Base-by-base conservation (phyloP, 2,888 invertebrate species). In the Caenorhabditis panamensis region DNA sequence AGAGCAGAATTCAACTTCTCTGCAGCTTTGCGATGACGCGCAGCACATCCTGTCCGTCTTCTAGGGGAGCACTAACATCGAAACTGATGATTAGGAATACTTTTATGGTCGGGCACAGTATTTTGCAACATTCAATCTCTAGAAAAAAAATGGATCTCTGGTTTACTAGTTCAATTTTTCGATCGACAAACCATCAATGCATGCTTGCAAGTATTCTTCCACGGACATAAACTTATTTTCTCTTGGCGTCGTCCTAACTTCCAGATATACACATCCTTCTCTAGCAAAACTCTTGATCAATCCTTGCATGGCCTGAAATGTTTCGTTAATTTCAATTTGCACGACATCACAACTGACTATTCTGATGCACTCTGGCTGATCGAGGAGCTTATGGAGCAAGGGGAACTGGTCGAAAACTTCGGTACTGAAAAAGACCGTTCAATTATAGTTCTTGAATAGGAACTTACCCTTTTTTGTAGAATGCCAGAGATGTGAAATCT, bases 171-270 rank as follows among this genome's bases (percentile, higher is more conserved):
- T n/a, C n/a, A n/a, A n/a, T n/a, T n/a, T n/a, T n/a, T n/a, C n/a
- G 16, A 24, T 13, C 20, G 1, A 26, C 8, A 5, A 18, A 61
- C 72, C 51, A 24, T 24, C 20, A 18, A 73, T 2, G 26, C 64
- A 37, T 1, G 28, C 53, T 0, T 16, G 16, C 16, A 79, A 22
- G 47, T 79, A 79, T n/a, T 4, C 2, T 20, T 63, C 63, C 8
- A 63, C 20, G 6, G 4, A 24, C 79, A 73, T 79, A 37, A 18
- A 63, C n/a, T 36, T 20, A 0, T 68, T 72, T 11, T 62, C 51
- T 44, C 83, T 84, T 2, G 84, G 84, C 1, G 82, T 82, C 18
- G 82, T 80, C n/a, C 84, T 47, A 41, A 84, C 53, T 53, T 84
- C 84, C 37, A 84, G 26, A 54, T 83, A 84, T 2, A 81, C 53